Evolutionary conservation across 2,888 invertebrate genomes (phyloP), one percentile per base, ranked within the genome.

Genomic region (Tineola bisselliella): DNA sequence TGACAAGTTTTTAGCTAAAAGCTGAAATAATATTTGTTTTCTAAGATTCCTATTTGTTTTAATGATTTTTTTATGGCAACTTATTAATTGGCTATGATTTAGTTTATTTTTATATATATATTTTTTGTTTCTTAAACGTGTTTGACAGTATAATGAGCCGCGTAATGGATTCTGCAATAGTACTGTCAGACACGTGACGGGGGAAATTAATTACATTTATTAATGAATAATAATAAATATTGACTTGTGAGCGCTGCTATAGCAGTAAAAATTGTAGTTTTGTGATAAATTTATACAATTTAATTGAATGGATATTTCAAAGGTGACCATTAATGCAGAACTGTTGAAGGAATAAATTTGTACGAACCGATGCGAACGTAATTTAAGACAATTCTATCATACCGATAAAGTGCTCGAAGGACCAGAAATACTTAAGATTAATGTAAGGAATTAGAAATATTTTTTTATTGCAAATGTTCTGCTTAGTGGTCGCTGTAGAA

Each of bases 241-340:
- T n/a, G 75, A 67, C 69, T 70, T 79, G 79, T 81, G 81, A 79
- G 70, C 76, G 61, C 77, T 84, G 86, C 86, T 81, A 86, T 86
- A 78, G 86, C 86, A 84, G 79, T 81, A 83, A 77, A 60, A 86
- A 84, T 79, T 75, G 81, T 76, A 73, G 76, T 81, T 79, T 81
- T 84, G 86, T 87, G 86, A 84, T 86, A 84, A 76, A 73, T 60
- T 62, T 44, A 62, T 76, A 82, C 83, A 86, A 86, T 84, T 76
- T 79, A 84, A 84, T 86, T 84, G 84, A n/a, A 79, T 70, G 75
- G 76, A 73, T 78, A 75, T 76, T 74, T n/a, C n/a, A 25, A 48
- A 18, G 48, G 48, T 48, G 18, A 48, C 15, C 18, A 48, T 6
- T 48, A 48, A 15, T 10, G 38, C 38, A 38, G 38, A 10, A 38